Conservation (phyloP, 37 sponge, comb jelly and placozoan species). For the Tethya wilhelma region DNA sequence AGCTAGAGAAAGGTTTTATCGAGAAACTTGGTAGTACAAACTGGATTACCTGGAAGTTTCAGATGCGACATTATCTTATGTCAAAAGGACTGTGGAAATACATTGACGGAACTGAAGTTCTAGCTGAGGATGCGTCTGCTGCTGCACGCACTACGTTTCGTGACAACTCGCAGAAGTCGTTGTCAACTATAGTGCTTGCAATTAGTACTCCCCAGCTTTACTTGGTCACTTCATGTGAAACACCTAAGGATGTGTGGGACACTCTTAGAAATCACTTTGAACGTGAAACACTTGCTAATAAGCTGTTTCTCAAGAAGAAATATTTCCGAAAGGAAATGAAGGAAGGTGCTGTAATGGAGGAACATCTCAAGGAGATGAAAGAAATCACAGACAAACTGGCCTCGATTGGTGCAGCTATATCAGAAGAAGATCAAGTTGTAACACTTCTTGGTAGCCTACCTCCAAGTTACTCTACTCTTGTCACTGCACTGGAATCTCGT, state of each 20-base stretch:
- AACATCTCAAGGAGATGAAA: constrained; percentile 65
- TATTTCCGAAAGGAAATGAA: constrained; percentile 65
- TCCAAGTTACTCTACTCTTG: too few relatives aligned
- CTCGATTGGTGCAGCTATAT: constrained; percentile 48
- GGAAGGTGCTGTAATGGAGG: constrained; percentile 39
- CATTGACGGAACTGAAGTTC: constrained; percentile 45
- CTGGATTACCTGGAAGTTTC: constrained; percentile 72
- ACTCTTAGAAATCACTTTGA: constrained; percentile 42
- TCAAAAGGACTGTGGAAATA: constrained; percentile 48
- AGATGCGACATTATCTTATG: constrained; percentile 41
- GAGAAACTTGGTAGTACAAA: too few relatives aligned
- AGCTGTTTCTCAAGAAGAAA: constrained; percentile 51
- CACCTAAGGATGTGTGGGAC: constrained; percentile 30
- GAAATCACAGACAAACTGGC: constrained; percentile 62
- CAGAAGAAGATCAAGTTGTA: too few relatives aligned
- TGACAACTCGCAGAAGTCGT: constrained; percentile 44
- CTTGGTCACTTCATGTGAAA: constrained; percentile 45
- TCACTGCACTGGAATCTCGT: constrained; percentile 57
- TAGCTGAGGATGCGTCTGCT: constrained; percentile 26
- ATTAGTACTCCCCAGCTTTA: constrained; percentile 50
- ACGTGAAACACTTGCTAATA: constrained; percentile 57
- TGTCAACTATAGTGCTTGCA: constrained; percentile 43
- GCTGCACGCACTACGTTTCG: constrained; percentile 6
- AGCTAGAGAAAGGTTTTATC: too few relatives aligned
- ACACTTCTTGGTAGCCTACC: too few relatives aligned